Evolutionary conservation across 2,797 vertebrate genomes (phyloP).

Genomic region (Lithobates pipiens): DNA sequence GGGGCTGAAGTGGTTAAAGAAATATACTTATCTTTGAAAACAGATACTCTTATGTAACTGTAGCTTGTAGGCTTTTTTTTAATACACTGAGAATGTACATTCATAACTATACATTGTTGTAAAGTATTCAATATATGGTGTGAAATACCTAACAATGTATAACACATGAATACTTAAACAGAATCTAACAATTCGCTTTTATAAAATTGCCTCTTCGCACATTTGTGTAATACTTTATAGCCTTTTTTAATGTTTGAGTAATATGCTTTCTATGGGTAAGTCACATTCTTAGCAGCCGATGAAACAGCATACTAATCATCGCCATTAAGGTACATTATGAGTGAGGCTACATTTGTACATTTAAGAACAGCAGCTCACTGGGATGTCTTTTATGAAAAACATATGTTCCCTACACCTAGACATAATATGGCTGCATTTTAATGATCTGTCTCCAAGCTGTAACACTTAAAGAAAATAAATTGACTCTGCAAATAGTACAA

Average conservation of each 20-base stretch:
- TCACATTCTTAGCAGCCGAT: slow-evolving; percentile 17
- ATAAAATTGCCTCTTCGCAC: too few species aligned
- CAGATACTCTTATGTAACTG: too few species aligned
- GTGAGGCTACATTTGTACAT: not conserved
- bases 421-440: slow-evolving; percentile 17
- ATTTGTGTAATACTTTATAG: not conserved
- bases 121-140: too few species aligned
- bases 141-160: too few species aligned
- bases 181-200: too few species aligned
- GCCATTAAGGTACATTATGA: not conserved
- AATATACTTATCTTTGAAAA: too few species aligned
- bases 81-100: too few species aligned
- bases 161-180: too few species aligned
- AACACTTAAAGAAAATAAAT: not conserved
- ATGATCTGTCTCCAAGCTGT: not conserved
- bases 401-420: slow-evolving; percentile 25
- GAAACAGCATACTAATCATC: not conserved
- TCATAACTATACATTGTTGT: too few species aligned
- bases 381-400: slow-evolving; percentile 32
- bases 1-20: too few species aligned
- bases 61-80: too few species aligned
- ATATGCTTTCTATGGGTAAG: slow-evolving; percentile 23
- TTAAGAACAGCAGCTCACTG: slow-evolving; percentile 1
- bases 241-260: not conserved
- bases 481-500: not conserved